A percentile compares a stretch with the other conserved stretches of the same genome.
Evolutionary conservation across 1,140 invertebrate species (phyloP).

Genomic region (Sinella curviseta): DNA sequence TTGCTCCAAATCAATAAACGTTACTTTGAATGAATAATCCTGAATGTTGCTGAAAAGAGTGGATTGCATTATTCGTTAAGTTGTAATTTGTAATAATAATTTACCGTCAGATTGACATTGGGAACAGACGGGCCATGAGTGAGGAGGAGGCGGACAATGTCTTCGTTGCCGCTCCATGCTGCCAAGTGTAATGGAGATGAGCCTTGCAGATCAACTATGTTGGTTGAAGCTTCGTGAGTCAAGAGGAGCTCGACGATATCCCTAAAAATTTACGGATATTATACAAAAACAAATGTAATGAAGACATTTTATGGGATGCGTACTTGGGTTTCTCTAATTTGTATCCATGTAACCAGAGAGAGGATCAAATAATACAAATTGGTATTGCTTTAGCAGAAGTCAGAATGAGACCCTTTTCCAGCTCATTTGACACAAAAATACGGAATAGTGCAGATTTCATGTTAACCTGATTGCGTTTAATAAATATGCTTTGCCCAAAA

Average conservation of each 20-base stretch:
- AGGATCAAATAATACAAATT: too few species aligned
- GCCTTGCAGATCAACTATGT: constrained; percentile 78
- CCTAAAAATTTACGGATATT: constrained; percentile 59
- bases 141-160: constrained; percentile 77
- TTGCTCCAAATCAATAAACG: too few species aligned
- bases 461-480: background rate
- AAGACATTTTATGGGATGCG: too few species aligned
- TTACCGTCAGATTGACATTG: constrained; percentile 78
- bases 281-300: background rate
- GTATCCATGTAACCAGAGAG: too few species aligned
- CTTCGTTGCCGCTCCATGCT: constrained; percentile 82
- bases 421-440: background rate
- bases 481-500: background rate
- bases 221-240: constrained; percentile 84
- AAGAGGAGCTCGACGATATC: constrained; percentile 83
- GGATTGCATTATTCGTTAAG: background rate
- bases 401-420: background rate
- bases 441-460: background rate
- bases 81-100: constrained; percentile 47
- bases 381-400: background rate
- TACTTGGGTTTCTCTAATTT: too few species aligned
- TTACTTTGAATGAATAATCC: too few species aligned
- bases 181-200: constrained; percentile 82
- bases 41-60: too few species aligned
- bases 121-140: constrained; percentile 73